These are phyloP conservation scores for Drosophila novamexicana DNA, from an alignment of 1,140 invertebrate species.

Conservation along the genomic window DNA sequence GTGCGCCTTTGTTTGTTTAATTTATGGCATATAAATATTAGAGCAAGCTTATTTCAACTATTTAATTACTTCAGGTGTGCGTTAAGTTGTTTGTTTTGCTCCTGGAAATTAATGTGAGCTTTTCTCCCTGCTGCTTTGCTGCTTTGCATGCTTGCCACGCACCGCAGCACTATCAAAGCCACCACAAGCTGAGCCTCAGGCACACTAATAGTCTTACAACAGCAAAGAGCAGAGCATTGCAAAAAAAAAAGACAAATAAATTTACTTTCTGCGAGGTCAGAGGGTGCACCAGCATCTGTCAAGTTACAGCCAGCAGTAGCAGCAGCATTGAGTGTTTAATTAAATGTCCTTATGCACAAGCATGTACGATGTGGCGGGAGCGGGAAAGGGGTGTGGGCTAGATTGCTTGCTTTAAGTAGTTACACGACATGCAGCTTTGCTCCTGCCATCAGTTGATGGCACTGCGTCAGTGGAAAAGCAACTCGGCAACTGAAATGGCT, in stretches of 20 bases:
- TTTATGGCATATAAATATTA: constrained; percentile 81
- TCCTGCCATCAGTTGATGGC: neutral
- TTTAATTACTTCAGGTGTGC: constrained; percentile 79
- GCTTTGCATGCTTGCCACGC: neutral
- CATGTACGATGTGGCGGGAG: neutral
- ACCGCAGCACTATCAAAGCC: neutral
- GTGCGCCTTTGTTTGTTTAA: constrained; percentile 69
- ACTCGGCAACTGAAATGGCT: constrained; percentile 14
- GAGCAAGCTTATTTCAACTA: constrained; percentile 77
- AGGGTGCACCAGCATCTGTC: neutral
- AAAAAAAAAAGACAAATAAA: neutral
- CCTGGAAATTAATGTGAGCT: constrained; percentile 23
- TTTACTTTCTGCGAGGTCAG: constrained; percentile 16
- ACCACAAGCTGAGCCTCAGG: constrained; percentile 7
- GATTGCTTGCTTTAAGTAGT: constrained; percentile 15
- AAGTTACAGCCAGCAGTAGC: neutral
- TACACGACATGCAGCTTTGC: constrained; percentile 17
- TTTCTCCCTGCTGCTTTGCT: neutral
- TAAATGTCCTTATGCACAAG: constrained; percentile 40
- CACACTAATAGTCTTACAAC: constrained; percentile 39
- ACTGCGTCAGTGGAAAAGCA: constrained; percentile 13
- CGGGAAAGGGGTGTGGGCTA: neutral
- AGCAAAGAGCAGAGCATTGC: neutral
- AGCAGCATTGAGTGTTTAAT: constrained; percentile 45
- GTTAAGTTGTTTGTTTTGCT: constrained; percentile 25